Evolutionary conservation across 2,113 vertebrate species (phyloP), one percentile per base, ranked within the genome.

Genomic region (Dryoscopus gambensis): DNA sequence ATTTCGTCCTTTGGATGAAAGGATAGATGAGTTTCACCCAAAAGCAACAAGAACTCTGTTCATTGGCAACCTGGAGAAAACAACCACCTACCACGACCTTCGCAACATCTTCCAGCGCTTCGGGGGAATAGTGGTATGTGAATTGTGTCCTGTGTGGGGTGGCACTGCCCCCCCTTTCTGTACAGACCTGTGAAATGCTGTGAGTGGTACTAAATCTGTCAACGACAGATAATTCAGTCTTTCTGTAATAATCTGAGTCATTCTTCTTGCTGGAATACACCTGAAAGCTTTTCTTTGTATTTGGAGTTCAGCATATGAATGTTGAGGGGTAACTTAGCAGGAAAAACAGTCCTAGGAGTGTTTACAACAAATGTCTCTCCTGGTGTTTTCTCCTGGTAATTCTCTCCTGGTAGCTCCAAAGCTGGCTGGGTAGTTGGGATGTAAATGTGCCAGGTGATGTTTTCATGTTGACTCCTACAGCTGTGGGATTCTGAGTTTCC

Each of bases 11-110:
- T 96, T 99, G 97, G 99, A 99, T 97, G 99, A 99, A 95, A 98
- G 99, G 96, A 99, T 99, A 98, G 99, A 99, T 47, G 99, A 99
- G 88, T 99, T 99, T 96, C 99, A 99, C 90, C 99, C 99, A 2
- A 99, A 99, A 97, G 99, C 99, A 49, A 99, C 99, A 1, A 98
- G 99, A 75, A 99, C 99, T 49, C 98, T 99, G 87, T 99, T 99
- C 86, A 99, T 99, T 47, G 99, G 99, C 83, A 99, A 99, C 97
- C 97, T 99, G 97, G 99, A 99, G 95, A 99, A 99, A 95, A 99
- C 99, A 44, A 99, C 99, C 83, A 99, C 99, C 42, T 99, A 99
- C 76, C 99, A 99, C 15, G 99, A 99, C 93, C 98, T 99, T 57
- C 99, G 99, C 33, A 99, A 99, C 95, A 99, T 99, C 82, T 99